Conservation (phyloP, 2,888 invertebrate species). For the Pinctada fucata region DNA sequence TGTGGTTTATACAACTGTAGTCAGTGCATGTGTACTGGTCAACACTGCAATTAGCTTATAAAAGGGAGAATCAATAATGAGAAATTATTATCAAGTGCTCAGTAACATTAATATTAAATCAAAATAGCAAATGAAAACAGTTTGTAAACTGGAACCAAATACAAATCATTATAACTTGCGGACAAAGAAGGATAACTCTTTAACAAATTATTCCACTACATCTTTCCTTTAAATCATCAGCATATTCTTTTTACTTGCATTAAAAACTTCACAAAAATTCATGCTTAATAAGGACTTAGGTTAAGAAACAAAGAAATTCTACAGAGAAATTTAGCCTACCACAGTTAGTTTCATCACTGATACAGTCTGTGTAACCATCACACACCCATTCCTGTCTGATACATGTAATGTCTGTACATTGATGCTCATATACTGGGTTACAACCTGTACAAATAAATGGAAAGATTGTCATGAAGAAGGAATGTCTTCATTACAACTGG, state of each 20-base stretch:
- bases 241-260: too few species aligned
- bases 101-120: too few species aligned
- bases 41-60: conserved; percentile 42
- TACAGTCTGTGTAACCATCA: conserved; percentile 62
- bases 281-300: too few species aligned
- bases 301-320: too few species aligned
- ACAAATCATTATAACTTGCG: too few species aligned
- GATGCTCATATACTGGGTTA: conserved; percentile 13
- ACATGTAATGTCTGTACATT: conserved; percentile 51
- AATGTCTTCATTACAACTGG: neutral
- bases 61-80: conserved; percentile 2
- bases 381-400: conserved; percentile 53
- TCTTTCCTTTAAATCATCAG: too few species aligned
- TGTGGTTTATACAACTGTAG: conserved; percentile 24
- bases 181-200: too few species aligned
- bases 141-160: too few species aligned
- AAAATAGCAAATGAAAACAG: too few species aligned
- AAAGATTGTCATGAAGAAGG: neutral
- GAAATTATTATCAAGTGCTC: too few species aligned
- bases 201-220: too few species aligned
- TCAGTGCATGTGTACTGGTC: conserved; percentile 34
- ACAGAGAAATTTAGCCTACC: conserved; percentile 29
- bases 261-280: too few species aligned
- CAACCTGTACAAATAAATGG: conserved; percentile 37
- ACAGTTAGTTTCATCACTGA: conserved; percentile 58